Evolutionary conservation across 2,797 vertebrate genomes (phyloP), one percentile per base, ranked within the genome.

Genomic region (Poecilia gillii): DNA sequence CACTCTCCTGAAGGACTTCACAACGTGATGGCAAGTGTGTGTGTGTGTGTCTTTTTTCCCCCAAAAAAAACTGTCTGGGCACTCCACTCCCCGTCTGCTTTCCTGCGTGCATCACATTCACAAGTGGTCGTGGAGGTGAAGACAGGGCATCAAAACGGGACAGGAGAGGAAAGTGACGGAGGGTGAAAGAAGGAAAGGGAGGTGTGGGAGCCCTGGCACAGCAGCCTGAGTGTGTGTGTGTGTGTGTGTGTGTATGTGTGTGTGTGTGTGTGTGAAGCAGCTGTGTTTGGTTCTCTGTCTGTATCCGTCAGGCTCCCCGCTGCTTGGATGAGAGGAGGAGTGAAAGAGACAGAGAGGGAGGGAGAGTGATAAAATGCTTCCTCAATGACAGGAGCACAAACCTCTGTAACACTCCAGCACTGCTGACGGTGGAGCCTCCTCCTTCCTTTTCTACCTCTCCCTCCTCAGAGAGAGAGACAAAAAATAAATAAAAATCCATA

Each of bases 251-350:
- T 85, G 9, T 73, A 23, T 14, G 28, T 53, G 51, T 53, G 66
- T 11, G 53, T 85, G 9, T 85, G 87, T 79, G 79, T 73, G 73
- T 80, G 20, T 80, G 25, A 71, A 87, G 80, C 91, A 87, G 78
- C 86, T 82, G 87, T 89, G 87, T 90, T 91, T 88, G 87, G 86
- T 87, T 86, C 90, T 66, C 87, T 81, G 90, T 90, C 89, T 87
- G 82, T 75, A 89, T 89, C 87, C 87, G 77, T 90, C 87, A 80
- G 81, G 84, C 85, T 90, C 84, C 85, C 89, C 11, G 70, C 89
- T 91, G 90, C 74, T 88, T 43, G 41, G 86, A 90, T 84, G 87
- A 92, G 85, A 53, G 78, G 46, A 46, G 66, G 57, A 77, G 82
- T 46, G 49, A 73, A 78, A 73, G 68, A 57, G 64, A 39, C 45